These are phyloP conservation scores for Coregonus ussuriensis DNA, from an alignment of 2,797 vertebrate species.

Conservation along the genomic window DNA sequence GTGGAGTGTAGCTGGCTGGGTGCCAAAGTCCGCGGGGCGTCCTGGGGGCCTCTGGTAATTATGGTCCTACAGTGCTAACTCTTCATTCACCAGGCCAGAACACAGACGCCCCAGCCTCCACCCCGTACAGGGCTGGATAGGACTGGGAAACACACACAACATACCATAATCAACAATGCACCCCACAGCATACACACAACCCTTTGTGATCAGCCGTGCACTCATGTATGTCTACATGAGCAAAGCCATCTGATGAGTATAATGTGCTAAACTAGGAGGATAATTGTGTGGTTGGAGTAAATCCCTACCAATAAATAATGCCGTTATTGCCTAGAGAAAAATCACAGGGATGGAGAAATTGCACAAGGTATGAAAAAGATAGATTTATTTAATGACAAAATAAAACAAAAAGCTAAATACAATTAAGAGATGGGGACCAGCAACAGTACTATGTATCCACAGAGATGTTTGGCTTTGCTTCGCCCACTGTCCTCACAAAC, in stretches of 20 bases:
- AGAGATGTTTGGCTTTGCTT: slow-evolving; percentile 69
- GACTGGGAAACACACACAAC: neutral
- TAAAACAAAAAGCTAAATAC: slow-evolving; percentile 75
- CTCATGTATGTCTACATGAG: neutral
- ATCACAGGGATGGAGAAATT: slow-evolving; percentile 25
- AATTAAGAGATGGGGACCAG: slow-evolving; percentile 73
- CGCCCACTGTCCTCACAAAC: slow-evolving; percentile 63
- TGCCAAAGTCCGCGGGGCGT: neutral
- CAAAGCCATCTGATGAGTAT: neutral
- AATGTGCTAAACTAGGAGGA: neutral
- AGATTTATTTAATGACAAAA: slow-evolving; percentile 99
- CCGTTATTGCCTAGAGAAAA: neutral
- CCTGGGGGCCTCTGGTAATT: slow-evolving; percentile 7
- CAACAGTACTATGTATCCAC: slow-evolving; percentile 76
- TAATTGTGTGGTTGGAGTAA: neutral
- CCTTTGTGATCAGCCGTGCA: neutral
- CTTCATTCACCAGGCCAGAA: neutral
- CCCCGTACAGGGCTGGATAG: neutral
- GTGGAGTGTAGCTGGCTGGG: neutral
- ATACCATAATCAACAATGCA: too few species aligned
- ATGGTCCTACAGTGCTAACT: neutral
- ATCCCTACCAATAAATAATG: neutral
- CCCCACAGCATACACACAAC: neutral
- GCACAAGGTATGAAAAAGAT: slow-evolving; percentile 94
- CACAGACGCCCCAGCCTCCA: neutral